A percentile compares a stretch with the other conserved stretches of the same genome.
phyloP scores from a whole-genome alignment of 2,113 vertebrate species.

The Etheostoma cragini region DNA sequence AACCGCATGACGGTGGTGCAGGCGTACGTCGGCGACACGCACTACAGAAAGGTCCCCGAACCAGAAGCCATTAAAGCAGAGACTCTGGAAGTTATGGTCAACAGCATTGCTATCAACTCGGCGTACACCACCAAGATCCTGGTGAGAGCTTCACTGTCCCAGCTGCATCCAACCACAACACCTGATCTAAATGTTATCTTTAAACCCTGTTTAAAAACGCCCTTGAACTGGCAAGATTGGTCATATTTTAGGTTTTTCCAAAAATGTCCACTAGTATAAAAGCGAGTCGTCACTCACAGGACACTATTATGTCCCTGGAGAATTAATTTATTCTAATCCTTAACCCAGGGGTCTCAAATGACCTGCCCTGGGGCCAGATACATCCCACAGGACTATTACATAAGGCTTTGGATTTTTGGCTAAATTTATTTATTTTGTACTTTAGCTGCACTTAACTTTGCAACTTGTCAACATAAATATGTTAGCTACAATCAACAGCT shows the following conservation, averaged over 20 bases:
- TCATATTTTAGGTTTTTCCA: no score
- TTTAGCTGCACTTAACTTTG: not conserved
- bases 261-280: not conserved
- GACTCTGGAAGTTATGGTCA: constrained; percentile 88
- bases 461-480: not conserved
- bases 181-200: no score
- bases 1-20: constrained; percentile 99
- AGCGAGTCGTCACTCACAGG: not conserved
- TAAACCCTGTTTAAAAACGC: not conserved
- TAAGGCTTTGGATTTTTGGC: not conserved
- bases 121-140: constrained; percentile 98
- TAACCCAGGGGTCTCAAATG: no score
- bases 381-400: not conserved
- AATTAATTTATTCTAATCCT: no score
- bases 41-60: constrained; percentile 88
- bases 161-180: not conserved
- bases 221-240: no score
- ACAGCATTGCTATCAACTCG: constrained; percentile 94
- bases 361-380: not conserved
- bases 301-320: not conserved
- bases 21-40: constrained; percentile 88
- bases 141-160: constrained; percentile 80
- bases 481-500: no score
- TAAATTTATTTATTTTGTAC: not conserved
- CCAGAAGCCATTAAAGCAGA: constrained; percentile 87